A percentile compares a stretch with the other conserved stretches of the same genome.
These are phyloP conservation scores for Sarcophaga bullata DNA, from an alignment of 1,140 invertebrate species.

Conservation along the genomic window DNA sequence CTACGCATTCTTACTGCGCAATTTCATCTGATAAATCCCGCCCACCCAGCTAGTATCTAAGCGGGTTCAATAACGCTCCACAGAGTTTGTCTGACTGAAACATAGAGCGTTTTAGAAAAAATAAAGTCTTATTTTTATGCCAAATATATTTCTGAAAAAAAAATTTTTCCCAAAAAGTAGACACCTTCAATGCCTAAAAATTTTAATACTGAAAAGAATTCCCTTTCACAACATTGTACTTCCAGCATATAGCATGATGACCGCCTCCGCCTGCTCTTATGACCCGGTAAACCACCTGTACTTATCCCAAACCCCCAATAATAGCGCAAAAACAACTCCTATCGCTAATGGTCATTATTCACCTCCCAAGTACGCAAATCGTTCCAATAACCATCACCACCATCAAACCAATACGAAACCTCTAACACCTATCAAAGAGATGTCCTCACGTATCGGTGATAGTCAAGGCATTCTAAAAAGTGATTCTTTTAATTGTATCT, in stretches of 20 bases:
- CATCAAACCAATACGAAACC: slow-evolving; percentile 49
- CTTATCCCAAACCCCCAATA: slow-evolving; percentile 47
- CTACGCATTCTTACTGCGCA: no score
- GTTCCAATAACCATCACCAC: slow-evolving; percentile 1
- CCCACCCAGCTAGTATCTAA: no score
- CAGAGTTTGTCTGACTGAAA: no score
- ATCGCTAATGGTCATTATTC: neutral
- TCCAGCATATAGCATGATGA: slow-evolving; percentile 65
- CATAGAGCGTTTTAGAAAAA: no score
- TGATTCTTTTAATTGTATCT: slow-evolving; percentile 10
- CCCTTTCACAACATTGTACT: no score
- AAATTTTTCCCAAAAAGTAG: no score
- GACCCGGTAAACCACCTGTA: slow-evolving; percentile 67
- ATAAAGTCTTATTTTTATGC: no score
- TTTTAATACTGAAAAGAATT: no score
- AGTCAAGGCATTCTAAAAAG: slow-evolving; percentile 47
- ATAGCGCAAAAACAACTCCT: neutral
- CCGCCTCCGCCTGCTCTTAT: slow-evolving; percentile 61
- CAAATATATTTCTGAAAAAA: no score
- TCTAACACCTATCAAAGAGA: slow-evolving; percentile 57
- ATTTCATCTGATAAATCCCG: no score
- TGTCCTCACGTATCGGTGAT: slow-evolving; percentile 54
- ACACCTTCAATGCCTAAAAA: no score
- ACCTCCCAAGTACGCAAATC: neutral
- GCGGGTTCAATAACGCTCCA: no score